Conservation (phyloP, 2,113 vertebrate genomes). For the Cnemophilus loriae region DNA sequence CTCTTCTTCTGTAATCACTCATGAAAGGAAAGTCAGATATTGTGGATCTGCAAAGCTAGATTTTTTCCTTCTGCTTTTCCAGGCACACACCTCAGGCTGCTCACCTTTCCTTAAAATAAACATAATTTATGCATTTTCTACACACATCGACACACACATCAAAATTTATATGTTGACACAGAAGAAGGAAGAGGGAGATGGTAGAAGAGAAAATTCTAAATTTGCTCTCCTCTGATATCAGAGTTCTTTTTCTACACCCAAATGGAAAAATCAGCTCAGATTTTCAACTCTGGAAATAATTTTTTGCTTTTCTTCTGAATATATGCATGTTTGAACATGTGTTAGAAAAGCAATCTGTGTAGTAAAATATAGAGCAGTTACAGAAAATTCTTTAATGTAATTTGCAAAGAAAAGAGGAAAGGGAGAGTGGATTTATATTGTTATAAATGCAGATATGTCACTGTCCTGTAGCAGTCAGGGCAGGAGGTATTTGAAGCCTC, state of each 20-base stretch:
- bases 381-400: not conserved
- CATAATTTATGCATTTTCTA: not conserved
- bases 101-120: not conserved
- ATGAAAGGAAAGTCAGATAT: not conserved
- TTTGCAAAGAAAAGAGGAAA: not conserved
- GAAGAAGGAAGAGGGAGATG: not conserved
- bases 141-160: not conserved
- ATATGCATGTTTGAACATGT: not conserved
- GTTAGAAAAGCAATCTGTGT: not conserved
- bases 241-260: not conserved
- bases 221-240: not conserved
- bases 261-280: not conserved
- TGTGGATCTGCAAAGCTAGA: not conserved
- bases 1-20: not conserved
- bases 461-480: not conserved
- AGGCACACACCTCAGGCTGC: not conserved
- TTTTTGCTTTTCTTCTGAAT: not conserved
- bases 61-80: not conserved
- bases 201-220: not conserved
- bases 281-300: not conserved
- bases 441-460: not conserved
- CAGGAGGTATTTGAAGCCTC: not conserved
- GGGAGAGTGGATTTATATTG: not conserved
- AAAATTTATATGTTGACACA: not conserved
- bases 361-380: not conserved